phyloP scores from a whole-genome alignment of 1,140 invertebrate genomes.

The Drosophila pruinosa region DNA sequence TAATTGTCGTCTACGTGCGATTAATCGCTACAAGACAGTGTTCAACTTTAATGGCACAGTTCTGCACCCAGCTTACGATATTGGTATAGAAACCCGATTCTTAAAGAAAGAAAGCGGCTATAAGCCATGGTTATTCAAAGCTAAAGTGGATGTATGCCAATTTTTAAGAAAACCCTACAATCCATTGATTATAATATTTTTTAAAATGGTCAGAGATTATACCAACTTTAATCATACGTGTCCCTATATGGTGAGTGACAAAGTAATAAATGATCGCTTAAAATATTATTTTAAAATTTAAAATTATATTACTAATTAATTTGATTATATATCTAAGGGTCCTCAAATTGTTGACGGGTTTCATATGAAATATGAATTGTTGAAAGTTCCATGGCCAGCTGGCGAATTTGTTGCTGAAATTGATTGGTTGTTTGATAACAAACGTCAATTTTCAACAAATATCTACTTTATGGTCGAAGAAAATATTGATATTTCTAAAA shows the following conservation, averaged over 20 bases:
- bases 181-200: constrained; percentile 4
- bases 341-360: too few species aligned
- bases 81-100: not conserved
- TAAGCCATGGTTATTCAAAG: constrained; percentile 7
- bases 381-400: too few species aligned
- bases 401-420: too few species aligned
- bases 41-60: not conserved
- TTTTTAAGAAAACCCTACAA: constrained; percentile 7
- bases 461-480: too few species aligned
- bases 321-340: too few species aligned
- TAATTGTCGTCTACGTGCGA: not conserved
- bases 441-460: too few species aligned
- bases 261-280: not conserved
- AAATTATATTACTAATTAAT: too few species aligned
- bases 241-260: constrained; percentile 26
- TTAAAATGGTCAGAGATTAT: not conserved
- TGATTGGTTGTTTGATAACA: too few species aligned
- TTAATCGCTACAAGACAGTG: not conserved
- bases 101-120: constrained; percentile 12
- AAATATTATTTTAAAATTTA: too few species aligned
- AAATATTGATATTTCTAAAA: too few species aligned
- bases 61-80: not conserved
- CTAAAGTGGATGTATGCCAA: not conserved
- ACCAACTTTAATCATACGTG: not conserved
- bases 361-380: too few species aligned